Evolutionary conservation across 2,888 invertebrate genomes (phyloP).

Genomic region (Acrobasis consociella): DNA sequence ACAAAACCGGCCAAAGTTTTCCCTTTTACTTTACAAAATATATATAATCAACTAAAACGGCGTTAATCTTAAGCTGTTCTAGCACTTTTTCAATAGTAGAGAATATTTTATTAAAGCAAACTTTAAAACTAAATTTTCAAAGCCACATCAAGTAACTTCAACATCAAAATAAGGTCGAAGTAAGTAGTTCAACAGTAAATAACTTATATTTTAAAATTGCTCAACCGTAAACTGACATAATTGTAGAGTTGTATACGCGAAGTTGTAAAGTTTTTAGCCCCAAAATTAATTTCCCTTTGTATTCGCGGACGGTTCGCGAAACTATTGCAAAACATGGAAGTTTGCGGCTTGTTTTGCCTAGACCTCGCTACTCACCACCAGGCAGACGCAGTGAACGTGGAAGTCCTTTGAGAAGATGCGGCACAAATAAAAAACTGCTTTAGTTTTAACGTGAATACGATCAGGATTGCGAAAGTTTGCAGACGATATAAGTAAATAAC

Average conservation of each 20-base stretch:
- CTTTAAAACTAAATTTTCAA: too few relatives aligned
- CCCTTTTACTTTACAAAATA: neutral
- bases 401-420: neutral
- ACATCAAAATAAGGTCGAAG: too few relatives aligned
- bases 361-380: neutral
- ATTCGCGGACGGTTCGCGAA: conserved; percentile 48
- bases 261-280: conserved; percentile 23
- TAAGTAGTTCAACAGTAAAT: too few relatives aligned
- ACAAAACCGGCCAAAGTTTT: neutral
- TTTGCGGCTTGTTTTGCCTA: conserved; percentile 31
- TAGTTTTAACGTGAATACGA: too few relatives aligned
- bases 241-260: conserved; percentile 9
- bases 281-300: conserved; percentile 43
- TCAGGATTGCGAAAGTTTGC: too few relatives aligned
- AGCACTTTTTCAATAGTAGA: too few relatives aligned
- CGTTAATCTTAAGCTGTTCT: too few relatives aligned
- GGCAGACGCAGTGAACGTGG: neutral
- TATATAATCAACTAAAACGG: too few relatives aligned
- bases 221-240: conserved; percentile 10
- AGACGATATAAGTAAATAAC: too few relatives aligned
- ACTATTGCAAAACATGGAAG: conserved; percentile 57
- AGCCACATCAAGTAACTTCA: too few relatives aligned
- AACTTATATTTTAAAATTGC: conserved; percentile 12
- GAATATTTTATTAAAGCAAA: too few relatives aligned
- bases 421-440: neutral